Base-by-base conservation (phyloP, 2,888 invertebrate genomes). In the Aphidoletes aphidimyza region DNA sequence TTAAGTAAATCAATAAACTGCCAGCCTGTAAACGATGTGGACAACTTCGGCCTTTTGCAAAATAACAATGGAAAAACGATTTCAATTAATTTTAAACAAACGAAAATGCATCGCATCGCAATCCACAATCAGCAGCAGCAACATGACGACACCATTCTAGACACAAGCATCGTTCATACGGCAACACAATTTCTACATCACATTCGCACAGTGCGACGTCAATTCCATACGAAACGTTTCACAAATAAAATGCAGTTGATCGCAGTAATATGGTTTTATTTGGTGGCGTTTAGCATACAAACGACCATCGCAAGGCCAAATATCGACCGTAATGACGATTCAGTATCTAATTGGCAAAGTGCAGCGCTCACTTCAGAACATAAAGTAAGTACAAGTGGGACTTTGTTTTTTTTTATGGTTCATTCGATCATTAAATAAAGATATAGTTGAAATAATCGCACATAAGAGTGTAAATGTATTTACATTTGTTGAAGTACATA, bases 61-160 rank as follows among this genome's bases (percentile, higher is more conserved):
- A 26, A 69, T 69, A 30, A 30, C 69, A 69, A 34, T 69, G 69
- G 69, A 34, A 30, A 69, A 69, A 69, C 69, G 69, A 69, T 69
- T 69, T 69, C 69, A 34, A 30, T 69, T 34, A 69, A 69, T 69
- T 34, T 22, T 54, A 54, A 69, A 69, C 69, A 69, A 69, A 69
- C 34, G 69, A 69, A 69, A 69, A 69, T 30, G 69, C 69, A 69
- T 69, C 69, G 14, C 30, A 69, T 11, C 30, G 69, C 69, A 14
- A 69, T 6, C 26, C 26, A 0, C 3, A 26, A 54, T 14, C 22
- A 30, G 19, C 14, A 69, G 30, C 30, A 14, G 22, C 69, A 30
- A 69, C 34, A 34, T 5, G 19, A n/a, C 69, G 30, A 54, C 22
- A 8, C 5, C 22, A 5, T 22, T 22, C 5, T 22, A n/a, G 26